A percentile compares a stretch with the other conserved stretches of the same genome.
phyloP scores from a whole-genome alignment of 1,140 invertebrate genomes.

The Hypothenemus hampei region DNA sequence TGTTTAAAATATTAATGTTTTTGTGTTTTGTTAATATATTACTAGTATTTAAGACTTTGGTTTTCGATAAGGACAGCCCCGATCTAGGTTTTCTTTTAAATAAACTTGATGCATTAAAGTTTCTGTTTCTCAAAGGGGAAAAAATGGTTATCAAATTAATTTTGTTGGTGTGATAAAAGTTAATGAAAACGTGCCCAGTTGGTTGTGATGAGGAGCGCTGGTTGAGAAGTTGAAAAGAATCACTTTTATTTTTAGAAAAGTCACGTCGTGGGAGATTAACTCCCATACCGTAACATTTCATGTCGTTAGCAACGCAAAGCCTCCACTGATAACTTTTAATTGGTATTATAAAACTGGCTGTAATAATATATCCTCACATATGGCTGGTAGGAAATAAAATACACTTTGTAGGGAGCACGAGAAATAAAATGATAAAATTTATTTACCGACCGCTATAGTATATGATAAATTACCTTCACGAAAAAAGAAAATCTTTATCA shows the following conservation, averaged over 20 bases:
- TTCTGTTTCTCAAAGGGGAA: no score
- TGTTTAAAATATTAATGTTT: conserved; percentile 11
- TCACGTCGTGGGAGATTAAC: conserved; percentile 25
- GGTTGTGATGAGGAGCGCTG: no score
- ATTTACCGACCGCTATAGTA: conserved; percentile 6
- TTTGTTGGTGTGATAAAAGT: no score
- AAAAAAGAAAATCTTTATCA: no score
- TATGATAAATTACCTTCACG: no score
- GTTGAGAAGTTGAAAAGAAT: no score
- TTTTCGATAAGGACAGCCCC: not conserved
- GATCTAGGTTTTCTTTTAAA: not conserved
- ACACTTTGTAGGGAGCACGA: conserved; percentile 12
- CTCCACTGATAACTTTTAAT: conserved; percentile 25
- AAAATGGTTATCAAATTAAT: no score
- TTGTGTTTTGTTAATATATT: conserved; percentile 6
- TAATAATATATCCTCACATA: conserved; percentile 24
- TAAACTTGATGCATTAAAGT: no score
- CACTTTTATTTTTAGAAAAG: conserved; percentile 23
- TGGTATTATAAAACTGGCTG: conserved; percentile 26
- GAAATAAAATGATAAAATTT: conserved; percentile 2
- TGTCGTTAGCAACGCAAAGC: conserved; percentile 13
- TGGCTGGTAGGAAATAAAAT: conserved; percentile 16
- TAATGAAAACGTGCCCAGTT: conserved; percentile 3
- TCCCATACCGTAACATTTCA: conserved; percentile 12
- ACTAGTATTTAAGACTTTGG: not conserved